Evolutionary conservation across 2,797 vertebrate species (phyloP), one percentile per base, ranked within the genome.

Genomic region (Tiaroga cobitis): DNA sequence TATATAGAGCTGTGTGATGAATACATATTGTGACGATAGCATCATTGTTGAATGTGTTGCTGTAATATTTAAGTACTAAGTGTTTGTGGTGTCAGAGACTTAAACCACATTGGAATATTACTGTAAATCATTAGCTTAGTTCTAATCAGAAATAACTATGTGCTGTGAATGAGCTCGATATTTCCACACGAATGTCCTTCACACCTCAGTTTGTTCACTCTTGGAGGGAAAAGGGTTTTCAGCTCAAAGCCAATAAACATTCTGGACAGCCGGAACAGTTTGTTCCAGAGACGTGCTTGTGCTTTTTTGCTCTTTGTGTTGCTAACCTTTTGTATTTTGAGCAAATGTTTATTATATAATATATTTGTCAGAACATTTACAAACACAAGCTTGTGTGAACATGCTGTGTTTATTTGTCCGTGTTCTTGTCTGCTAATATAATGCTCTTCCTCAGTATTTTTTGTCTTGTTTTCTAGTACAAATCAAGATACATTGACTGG

Each of bases 231-330:
- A 81, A 81, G 26, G 8, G 6, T n/a, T 56, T 81, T 41, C 8
- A 41, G 80, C 10, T 82, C 41, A 21, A 34, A 46, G 54, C 39
- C 80, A 72, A 61, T 15, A 72, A 70, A 82, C 18, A 81, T 51
- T 68, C 32, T 10, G 24, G 46, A 37, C 29, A n/a, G 65, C 4
- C 43, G 43, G 51, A 32, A 73, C 69, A 82, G 39, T 74, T 46
- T 74, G 56, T 82, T 46, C 56, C 41, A n/a, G 39, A 65, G 19
- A 24, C 5, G 13, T n/a, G 56, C 4, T 11, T n/a, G 56, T 59
- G 56, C 56, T 5, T 59, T 29, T 26, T 18, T 59, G 74, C n/a
- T 61, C 6, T 61, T 54, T 61, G 4, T 81, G 43, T 54, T 39
- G 8, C 46, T 26, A 16, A n/a, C 9, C 16, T 43, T 56, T 37